phyloP scores from a whole-genome alignment of 2,888 invertebrate genomes.

The Ryuthela nishihirai region DNA sequence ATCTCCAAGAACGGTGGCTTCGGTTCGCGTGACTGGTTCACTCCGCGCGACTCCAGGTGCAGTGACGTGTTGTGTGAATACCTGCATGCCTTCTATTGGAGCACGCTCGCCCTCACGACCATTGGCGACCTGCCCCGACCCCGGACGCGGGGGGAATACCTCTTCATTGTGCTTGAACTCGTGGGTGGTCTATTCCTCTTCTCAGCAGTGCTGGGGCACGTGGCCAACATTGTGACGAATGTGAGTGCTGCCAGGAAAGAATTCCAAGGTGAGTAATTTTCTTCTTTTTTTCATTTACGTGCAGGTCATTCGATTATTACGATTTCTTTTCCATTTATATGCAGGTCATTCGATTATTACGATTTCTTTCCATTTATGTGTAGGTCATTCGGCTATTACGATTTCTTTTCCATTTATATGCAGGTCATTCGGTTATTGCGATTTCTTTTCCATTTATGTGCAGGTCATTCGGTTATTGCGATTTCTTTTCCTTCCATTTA shows the following conservation, averaged over 20 bases:
- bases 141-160: constrained; percentile 87
- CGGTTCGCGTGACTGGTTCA: constrained; percentile 60
- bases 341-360: too few species aligned
- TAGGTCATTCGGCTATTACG: too few species aligned
- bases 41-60: constrained; percentile 61
- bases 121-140: constrained; percentile 90
- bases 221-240: constrained; percentile 96
- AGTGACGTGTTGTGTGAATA: constrained; percentile 86
- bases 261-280: constrained; percentile 75
- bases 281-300: neutral
- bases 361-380: too few species aligned
- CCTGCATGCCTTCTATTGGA: constrained; percentile 97
- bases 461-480: too few species aligned
- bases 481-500: too few species aligned
- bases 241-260: constrained; percentile 96
- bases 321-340: too few species aligned
- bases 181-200: constrained; percentile 91
- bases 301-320: too few species aligned
- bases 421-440: too few species aligned
- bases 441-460: too few species aligned
- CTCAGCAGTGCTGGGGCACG: constrained; percentile 94
- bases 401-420: too few species aligned
- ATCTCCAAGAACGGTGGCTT: constrained; percentile 93
- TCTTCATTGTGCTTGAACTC: constrained; percentile 91
- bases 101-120: constrained; percentile 90